A percentile compares a stretch with the other conserved stretches of the same genome.
Conservation (phyloP, 2,113 vertebrate genomes). For the Penelope pileata region DNA sequence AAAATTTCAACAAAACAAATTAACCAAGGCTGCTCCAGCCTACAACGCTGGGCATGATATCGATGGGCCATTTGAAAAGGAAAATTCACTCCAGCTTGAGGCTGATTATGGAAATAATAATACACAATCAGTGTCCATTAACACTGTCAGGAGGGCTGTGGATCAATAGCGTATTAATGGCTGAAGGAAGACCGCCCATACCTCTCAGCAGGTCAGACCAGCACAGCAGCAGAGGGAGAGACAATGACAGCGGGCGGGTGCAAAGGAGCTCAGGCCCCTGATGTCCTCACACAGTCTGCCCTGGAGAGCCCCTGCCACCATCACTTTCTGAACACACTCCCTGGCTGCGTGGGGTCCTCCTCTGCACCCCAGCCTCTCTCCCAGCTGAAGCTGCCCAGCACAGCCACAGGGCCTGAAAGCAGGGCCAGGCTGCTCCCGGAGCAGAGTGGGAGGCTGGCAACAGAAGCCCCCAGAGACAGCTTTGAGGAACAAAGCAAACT, state of each 20-base stretch:
- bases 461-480: background rate
- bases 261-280: background rate
- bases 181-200: slow-evolving; percentile 26
- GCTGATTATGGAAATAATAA: slow-evolving; percentile 71
- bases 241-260: background rate
- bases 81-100: slow-evolving; percentile 55
- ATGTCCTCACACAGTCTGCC: background rate
- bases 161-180: slow-evolving; percentile 64
- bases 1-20: slow-evolving; percentile 51
- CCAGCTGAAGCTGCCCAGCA: background rate
- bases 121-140: slow-evolving; percentile 67
- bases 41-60: slow-evolving; percentile 2
- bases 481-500: background rate
- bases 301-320: background rate
- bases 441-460: background rate
- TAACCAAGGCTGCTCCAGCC: slow-evolving; percentile 24
- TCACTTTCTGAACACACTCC: background rate
- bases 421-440: background rate
- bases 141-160: slow-evolving; percentile 1
- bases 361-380: background rate
- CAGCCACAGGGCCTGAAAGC: background rate
- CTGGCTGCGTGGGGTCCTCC: background rate
- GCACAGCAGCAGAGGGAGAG: background rate
- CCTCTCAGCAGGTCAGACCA: background rate
- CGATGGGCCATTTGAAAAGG: slow-evolving; percentile 21